Evolutionary conservation across 2,797 vertebrate genomes (phyloP).

Genomic region (Sus cebifrons): DNA sequence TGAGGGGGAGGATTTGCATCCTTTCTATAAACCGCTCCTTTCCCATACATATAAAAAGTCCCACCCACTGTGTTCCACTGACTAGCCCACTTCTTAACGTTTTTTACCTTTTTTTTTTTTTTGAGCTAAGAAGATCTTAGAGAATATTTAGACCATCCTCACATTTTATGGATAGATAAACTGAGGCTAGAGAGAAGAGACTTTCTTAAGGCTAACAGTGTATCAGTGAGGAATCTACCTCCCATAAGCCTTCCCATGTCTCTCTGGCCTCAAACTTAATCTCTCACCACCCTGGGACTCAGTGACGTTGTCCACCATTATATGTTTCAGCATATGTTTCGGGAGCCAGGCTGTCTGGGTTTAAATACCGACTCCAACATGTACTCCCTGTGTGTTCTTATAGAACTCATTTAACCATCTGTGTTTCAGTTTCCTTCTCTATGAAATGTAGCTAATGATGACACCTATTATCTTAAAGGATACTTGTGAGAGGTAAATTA

Average conservation of each 20-base stretch:
- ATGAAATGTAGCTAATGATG: background rate
- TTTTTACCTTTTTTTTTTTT: constrained; percentile 24
- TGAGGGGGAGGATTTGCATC: background rate
- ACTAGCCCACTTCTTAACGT: background rate
- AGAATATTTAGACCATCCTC: constrained; percentile 15
- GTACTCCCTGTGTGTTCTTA: background rate
- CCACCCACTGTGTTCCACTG: background rate
- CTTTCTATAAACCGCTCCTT: background rate
- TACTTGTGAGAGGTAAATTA: constrained; percentile 1
- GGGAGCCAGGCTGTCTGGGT: background rate
- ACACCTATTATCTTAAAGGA: background rate
- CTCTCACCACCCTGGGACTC: background rate
- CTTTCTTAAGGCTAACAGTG: background rate
- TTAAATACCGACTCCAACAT: background rate
- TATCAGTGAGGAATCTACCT: background rate
- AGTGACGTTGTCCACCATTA: background rate
- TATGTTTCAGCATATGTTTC: background rate
- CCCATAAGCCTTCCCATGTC: background rate
- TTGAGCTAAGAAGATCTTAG: constrained; percentile 43
- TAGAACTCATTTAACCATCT: background rate
- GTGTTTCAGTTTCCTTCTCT: constrained; percentile 43
- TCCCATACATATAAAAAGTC: background rate
- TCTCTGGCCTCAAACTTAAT: background rate
- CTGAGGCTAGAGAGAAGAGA: background rate
- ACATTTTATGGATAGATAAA: constrained; percentile 33